Evolutionary conservation across 2,113 vertebrate species (phyloP).

Genomic region (Phalacrocorax carbo): DNA sequence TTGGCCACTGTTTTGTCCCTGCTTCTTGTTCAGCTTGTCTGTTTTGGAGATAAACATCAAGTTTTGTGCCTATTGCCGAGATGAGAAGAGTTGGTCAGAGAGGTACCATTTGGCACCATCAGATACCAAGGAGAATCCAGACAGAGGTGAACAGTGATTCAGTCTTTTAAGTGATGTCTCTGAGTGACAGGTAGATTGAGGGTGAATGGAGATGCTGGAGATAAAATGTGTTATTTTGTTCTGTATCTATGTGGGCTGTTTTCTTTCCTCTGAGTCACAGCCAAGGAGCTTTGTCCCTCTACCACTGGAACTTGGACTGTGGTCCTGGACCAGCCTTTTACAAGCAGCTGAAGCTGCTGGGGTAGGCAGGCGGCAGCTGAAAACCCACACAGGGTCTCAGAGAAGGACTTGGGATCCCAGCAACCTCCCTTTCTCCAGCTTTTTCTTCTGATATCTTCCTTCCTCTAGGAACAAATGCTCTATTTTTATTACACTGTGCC

Average conservation of each 20-base stretch:
- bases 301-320: not conserved
- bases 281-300: not conserved
- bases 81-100: not conserved
- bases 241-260: not conserved
- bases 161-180: not conserved
- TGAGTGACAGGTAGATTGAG: not conserved
- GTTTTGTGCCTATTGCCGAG: not conserved
- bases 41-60: not conserved
- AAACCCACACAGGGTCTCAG: not conserved
- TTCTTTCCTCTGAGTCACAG: not conserved
- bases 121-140: not conserved
- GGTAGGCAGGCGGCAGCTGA: not conserved
- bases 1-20: not conserved
- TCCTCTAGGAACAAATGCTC: not conserved
- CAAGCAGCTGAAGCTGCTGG: not conserved
- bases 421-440: not conserved
- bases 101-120: not conserved
- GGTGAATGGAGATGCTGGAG: not conserved
- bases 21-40: not conserved
- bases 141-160: not conserved
- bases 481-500: not conserved
- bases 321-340: not conserved
- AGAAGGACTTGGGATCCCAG: not conserved
- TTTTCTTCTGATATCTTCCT: not conserved
- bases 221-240: not conserved